Conservation (phyloP, 1,140 invertebrate genomes). For the Eumeta japonica region DNA sequence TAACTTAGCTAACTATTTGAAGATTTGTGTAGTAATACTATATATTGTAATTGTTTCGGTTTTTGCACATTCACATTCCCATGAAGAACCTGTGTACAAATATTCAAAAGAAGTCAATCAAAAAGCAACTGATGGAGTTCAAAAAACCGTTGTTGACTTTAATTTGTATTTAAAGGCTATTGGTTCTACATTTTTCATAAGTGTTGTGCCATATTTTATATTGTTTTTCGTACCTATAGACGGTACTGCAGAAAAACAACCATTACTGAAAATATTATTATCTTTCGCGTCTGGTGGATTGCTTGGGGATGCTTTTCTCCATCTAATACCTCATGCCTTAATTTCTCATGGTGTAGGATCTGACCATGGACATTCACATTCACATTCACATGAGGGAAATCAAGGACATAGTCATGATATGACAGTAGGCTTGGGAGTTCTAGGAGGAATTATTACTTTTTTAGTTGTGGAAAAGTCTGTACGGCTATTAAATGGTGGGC, state of each 20-base stretch:
- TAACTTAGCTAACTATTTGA: too few relatives aligned
- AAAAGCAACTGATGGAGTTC: slow-evolving; percentile 27
- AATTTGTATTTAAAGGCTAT: slow-evolving; percentile 80
- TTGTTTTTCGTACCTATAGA: slow-evolving; percentile 92
- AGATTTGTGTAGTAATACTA: too few relatives aligned
- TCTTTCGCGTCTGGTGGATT: slow-evolving; percentile 94
- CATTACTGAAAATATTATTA: slow-evolving; percentile 83
- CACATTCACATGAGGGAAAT: slow-evolving; percentile 53
- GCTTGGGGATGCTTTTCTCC: slow-evolving; percentile 93
- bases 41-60: too few relatives aligned
- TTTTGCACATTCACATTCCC: slow-evolving; percentile 21
- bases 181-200: slow-evolving; percentile 88
- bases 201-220: slow-evolving; percentile 90
- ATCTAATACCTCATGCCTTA: slow-evolving; percentile 93
- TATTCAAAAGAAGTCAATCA: slow-evolving; percentile 74
- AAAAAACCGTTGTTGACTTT: slow-evolving; percentile 24
- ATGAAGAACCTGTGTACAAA: slow-evolving; percentile 68
- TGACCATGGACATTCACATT: slow-evolving; percentile 62
- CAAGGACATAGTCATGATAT: slow-evolving; percentile 69
- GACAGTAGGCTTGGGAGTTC: slow-evolving; percentile 84
- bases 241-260: slow-evolving; percentile 79
- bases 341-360: slow-evolving; percentile 52
- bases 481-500: slow-evolving; percentile 80
- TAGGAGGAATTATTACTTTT: slow-evolving; percentile 89
- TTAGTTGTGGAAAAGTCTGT: slow-evolving; percentile 92